Base-by-base conservation (phyloP, 2,888 invertebrate species). In the Miltochrista miniata region DNA sequence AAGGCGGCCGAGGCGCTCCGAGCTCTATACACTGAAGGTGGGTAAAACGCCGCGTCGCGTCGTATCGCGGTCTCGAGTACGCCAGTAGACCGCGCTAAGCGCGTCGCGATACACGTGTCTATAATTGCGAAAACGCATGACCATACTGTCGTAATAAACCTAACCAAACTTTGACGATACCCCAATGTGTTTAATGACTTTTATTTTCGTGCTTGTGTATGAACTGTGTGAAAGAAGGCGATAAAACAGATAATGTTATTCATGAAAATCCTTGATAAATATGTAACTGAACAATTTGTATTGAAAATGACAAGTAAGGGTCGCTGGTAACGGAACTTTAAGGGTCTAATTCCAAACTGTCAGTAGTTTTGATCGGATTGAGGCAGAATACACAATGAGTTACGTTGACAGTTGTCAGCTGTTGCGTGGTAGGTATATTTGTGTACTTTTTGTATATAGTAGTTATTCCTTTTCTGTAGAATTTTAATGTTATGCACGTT, bases 31-130 rank as follows among this genome's bases (percentile, higher is more conserved):
- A 65, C 62, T 62, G 55, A 58, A 76, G 76, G 75, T 74, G 61
- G 63, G 69, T 58, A 61, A 59, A 67, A 59, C 56, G 56, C 51
- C 51, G 45, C 69, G 64, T 61, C 58, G 59, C 61, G 47, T 37
- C 41, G 18, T 24, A 24, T 24, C 18, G 18, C 18, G 18, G 18
- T 24, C 18, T 42, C 62, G 50, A 58, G 59, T 48, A 63, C 60
- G 72, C 62, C 83, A 82, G 86, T 87, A 76, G 70, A 70, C 80
- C 85, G 81, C 81, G 76, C 71, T 74, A 56, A 75, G 81, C 76
- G 80, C 71, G 64, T 56, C 57, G 56, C 59, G 55, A 48, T 49
- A 62, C 68, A 73, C 68, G 74, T 62, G 61, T 54, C 54, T 14
- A 48, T 35, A 9, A 36, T 13, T 59, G 50, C 64, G 56, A 50